These are phyloP conservation scores for Pseudolaguvia tuberculata DNA, from an alignment of 2,113 vertebrate species.

Conservation along the genomic window DNA sequence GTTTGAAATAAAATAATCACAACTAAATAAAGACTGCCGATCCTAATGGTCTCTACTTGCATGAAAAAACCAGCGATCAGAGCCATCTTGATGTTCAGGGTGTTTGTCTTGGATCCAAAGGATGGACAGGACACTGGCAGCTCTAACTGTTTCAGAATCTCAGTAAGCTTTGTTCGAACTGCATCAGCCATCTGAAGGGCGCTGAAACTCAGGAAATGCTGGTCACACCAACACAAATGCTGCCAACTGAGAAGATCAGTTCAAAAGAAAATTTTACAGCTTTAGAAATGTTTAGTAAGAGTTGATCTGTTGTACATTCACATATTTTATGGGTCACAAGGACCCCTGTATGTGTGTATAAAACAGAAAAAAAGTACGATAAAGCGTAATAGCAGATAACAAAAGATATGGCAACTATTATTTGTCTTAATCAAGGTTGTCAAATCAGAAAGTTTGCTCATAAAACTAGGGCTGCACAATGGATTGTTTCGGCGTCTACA, in stretches of 20 bases:
- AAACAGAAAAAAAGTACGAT: too few species aligned
- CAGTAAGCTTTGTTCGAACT: constrained; percentile 73
- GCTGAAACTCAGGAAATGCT: constrained; percentile 72
- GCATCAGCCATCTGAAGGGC: constrained; percentile 74
- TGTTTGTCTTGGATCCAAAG: constrained; percentile 77
- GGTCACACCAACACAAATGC: constrained; percentile 75
- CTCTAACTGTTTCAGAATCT: constrained; percentile 78
- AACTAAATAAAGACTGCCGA: too few species aligned
- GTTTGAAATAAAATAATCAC: too few species aligned
- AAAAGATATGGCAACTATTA: too few species aligned
- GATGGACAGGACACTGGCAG: constrained; percentile 78
- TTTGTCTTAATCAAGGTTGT: too few species aligned
- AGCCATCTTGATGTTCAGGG: constrained; percentile 73
- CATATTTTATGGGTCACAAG: too few species aligned
- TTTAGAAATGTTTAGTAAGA: background rate
- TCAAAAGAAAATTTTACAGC: background rate
- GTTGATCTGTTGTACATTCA: background rate
- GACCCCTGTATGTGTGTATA: too few species aligned
- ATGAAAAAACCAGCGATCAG: constrained; percentile 88
- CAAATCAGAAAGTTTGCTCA: too few species aligned
- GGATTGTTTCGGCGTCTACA: too few species aligned
- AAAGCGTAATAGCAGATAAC: too few species aligned
- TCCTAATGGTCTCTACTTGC: constrained; percentile 64
- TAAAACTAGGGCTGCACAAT: too few species aligned
- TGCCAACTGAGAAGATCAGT: constrained; percentile 57